Evolutionary conservation across 2,888 invertebrate genomes (phyloP), one percentile per base, ranked within the genome.

Genomic region (Lobophora halterata): DNA sequence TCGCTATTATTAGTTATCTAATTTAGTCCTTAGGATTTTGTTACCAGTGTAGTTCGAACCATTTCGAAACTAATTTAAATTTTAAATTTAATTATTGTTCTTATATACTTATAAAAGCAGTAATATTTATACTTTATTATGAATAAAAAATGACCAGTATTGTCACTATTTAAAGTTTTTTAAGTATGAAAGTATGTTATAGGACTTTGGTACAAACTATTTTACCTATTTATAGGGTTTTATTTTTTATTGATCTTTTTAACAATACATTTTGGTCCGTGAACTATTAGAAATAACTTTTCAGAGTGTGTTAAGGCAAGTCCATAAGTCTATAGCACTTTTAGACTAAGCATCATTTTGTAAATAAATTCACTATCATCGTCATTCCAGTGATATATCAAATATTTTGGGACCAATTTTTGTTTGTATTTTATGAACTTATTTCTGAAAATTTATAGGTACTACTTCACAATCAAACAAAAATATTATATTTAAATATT

Each of bases 161-260:
- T 72, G 59, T 61, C 65, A 60, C 35, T 64, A 63, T 63, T 67
- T 67, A 65, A 58, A 59, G 52, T 54, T 49, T 50, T 46, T 43
- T 57, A 64, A 52, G 52, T 49, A 46, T 53, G 40, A 49, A 51
- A 55, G 40, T 45, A 39, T 53, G 55, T 54, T 62, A 53, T 55
- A 61, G 48, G 54, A 57, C 57, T 64, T 69, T 55, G 65, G 69
- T 71, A 68, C 68, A 71, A 70, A 65, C 40, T 58, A 48, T 58
- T n/a, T 50, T 57, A 52, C 43, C 52, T 59, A 49, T 32, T 26
- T 26, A 45, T 53, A 49, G 47, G 42, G 45, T 52, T 53, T 44
- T 39, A 31, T 28, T 47, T 36, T 49, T 33, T 46, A 36, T 55
- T 61, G 61, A 56, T 61, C 58, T 53, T 61, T 56, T 57, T 42